Base-by-base conservation (phyloP, 2,888 invertebrate species). In the Dorcus hopei region DNA sequence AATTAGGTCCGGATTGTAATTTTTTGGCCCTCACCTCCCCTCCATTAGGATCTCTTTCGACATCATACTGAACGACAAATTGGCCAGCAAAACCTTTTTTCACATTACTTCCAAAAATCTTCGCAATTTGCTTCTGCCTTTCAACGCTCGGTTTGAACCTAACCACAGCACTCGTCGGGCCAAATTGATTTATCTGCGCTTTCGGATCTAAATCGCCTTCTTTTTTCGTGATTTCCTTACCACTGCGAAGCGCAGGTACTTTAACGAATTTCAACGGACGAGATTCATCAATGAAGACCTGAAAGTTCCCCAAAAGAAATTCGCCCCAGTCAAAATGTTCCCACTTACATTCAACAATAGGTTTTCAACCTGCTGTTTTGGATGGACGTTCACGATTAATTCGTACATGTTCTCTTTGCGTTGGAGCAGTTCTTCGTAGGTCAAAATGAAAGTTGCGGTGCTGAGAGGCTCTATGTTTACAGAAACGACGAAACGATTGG, bases 31-130 rank as follows among this genome's bases (percentile, higher is more conserved):
- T 33, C 59, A 86, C 80, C 76, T 87, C 84, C 16, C 87, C 87
- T 42, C 83, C 82, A 56, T 80, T 77, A 1, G 81, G 77, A 70
- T 82, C 79, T 3, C 86, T 79, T 41, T 84, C 82, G 0, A 89
- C 87, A 64, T 89, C 88, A 72, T 89, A 89, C 67, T 87, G 84
- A 14, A 89, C 84, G 6, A 87, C 82, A 65, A 89, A 86, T 70
- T 88, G 86, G 1, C 87, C 88, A 26, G 82, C 78, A 2, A 85
- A 74, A 1, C 86, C 87, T 56, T 81, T 70, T 48, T 77, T 67
- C 47, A 72, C 71, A 38, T 74, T 69, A 6, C 73, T 74, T 14
- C 72, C 73, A 11, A 68, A 57, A 6, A 80, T 70, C 47, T 76
- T 73, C 60, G 82, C 81, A 16, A 84, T 77, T 63, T 81, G 75